A percentile compares a stretch with the other conserved stretches of the same genome.
phyloP scores from a whole-genome alignment of 2,888 invertebrate genomes.

The Hyalella azteca region DNA sequence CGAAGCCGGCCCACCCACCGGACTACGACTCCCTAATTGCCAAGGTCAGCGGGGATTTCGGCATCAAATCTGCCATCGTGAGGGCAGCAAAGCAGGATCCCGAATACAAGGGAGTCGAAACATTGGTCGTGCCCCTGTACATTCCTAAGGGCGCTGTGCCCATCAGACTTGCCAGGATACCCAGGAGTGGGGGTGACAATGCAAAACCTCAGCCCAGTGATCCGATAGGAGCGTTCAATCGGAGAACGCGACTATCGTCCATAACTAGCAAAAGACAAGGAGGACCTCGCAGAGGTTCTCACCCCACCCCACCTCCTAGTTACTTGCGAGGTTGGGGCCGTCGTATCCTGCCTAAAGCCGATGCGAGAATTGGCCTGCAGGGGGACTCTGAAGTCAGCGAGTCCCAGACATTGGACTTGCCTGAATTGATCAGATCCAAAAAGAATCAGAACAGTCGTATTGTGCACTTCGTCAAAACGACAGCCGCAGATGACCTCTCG shows the following conservation, averaged over 20 bases:
- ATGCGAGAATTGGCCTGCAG: conserved; percentile 29
- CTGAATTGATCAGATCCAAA: conserved; percentile 4
- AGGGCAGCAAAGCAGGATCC: conserved; percentile 51
- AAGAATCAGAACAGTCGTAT: conserved; percentile 16
- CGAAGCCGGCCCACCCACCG: neutral
- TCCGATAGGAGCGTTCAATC: neutral
- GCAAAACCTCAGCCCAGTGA: neutral
- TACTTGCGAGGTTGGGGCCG: conserved; percentile 25
- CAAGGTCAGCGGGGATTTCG: conserved; percentile 50
- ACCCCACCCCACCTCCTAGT: conserved; percentile 22
- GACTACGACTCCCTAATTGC: conserved; percentile 54
- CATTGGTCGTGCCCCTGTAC: conserved; percentile 52
- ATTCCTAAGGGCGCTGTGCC: conserved; percentile 56
- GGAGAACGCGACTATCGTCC: conserved; percentile 7
- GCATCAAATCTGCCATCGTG: conserved; percentile 46
- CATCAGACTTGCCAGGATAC: conserved; percentile 45
- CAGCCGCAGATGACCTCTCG: neutral
- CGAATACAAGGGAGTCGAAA: conserved; percentile 53
- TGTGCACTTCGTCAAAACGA: neutral
- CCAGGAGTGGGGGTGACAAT: conserved; percentile 39
- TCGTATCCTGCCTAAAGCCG: conserved; percentile 6
- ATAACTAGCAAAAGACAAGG: conserved; percentile 3
- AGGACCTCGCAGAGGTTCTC: neutral
- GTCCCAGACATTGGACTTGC: conserved; percentile 14
- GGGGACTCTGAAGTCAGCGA: conserved; percentile 6